Evolutionary conservation across 2,797 vertebrate genomes (phyloP), one percentile per base, ranked within the genome.

Genomic region (Gobio occitaniae): DNA sequence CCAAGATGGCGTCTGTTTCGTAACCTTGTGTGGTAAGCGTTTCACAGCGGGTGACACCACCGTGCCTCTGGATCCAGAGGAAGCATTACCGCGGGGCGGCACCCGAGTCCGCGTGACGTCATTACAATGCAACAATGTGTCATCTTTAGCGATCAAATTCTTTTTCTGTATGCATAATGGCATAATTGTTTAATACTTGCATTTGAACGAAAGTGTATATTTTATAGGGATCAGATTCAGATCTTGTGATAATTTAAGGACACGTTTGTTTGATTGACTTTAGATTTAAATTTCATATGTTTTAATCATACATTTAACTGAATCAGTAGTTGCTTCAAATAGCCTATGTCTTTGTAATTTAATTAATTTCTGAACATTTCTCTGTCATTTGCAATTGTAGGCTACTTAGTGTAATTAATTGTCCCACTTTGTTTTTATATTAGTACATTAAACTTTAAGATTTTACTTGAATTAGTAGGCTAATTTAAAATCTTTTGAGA

Each of bases 1-100:
- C 90, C 91, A 91, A 91, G 90, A 93, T 92, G 93, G 93, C 89
- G 36, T 75, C 87, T 76, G 82, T 91, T 88, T 91, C 86, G 84
- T 94, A 93, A 94, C 93, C 91, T 91, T 92, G 90, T 87, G 83
- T 80, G 88, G 84, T 81, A 78, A 61, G 66, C 54, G 32, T 69
- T 78, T 85, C 44, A 79, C 69, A 65, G 82, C 68, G 66, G 87
- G 75, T 84, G 87, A 86, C 71, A 65, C 83, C 52, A 25, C 56
- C 4, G 74, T 78, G 84, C 36, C 36, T 66, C 36, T 54, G 80
- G 44, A 50, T 36, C 41, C 29, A 38, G 72, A 70, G 29, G 50
- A 70, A 77, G 41, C 32, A 69, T 74, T 66, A 76, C 56, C 56
- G 61, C 79, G 70, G 78, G 79, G 84, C 70, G 84, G 71, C 61